Percentiles rank a stretch among this genome's conserved stretches.
These are phyloP conservation scores for Neoniphon sammara DNA, from an alignment of 2,797 vertebrate species.

Conservation along the genomic window DNA sequence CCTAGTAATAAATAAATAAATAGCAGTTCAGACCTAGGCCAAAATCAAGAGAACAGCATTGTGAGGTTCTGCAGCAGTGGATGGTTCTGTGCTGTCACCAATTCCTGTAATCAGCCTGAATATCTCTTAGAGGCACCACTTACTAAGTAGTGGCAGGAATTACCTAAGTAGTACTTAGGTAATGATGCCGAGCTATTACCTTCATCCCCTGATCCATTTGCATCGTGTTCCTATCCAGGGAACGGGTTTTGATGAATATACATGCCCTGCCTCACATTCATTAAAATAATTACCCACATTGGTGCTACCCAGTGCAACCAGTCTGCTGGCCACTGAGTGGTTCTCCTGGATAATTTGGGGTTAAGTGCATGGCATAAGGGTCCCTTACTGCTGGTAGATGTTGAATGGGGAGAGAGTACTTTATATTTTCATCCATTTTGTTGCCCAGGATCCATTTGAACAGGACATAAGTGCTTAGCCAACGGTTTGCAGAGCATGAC, in stretches of 20 bases:
- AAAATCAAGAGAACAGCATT: conserved; percentile 8
- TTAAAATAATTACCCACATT: conserved; percentile 49
- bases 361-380: conserved; percentile 51
- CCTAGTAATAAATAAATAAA: not conserved
- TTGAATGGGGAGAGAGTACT: conserved; percentile 37
- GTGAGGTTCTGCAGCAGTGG: not conserved
- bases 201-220: conserved; percentile 50
- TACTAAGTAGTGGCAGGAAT: no score
- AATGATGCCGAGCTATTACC: conserved; percentile 63
- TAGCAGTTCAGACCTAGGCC: not conserved
- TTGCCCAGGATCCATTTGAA: conserved; percentile 25
- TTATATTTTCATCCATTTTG: conserved; percentile 30
- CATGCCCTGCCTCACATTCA: conserved; percentile 61
- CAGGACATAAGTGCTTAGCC: conserved; percentile 11
- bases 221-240: conserved; percentile 45
- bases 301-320: conserved; percentile 21
- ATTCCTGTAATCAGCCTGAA: conserved; percentile 11
- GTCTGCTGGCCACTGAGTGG: conserved; percentile 28
- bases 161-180: conserved; percentile 28
- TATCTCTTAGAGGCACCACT: not conserved
- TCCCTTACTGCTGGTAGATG: conserved; percentile 27
- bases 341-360: conserved; percentile 55
- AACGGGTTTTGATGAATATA: conserved; percentile 67
- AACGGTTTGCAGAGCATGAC: conserved; percentile 20
- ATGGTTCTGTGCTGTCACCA: conserved; percentile 4